A percentile compares a stretch with the other conserved stretches of the same genome.
phyloP scores from a whole-genome alignment of 2,113 vertebrate genomes.

The Dascyllus trimaculatus region DNA sequence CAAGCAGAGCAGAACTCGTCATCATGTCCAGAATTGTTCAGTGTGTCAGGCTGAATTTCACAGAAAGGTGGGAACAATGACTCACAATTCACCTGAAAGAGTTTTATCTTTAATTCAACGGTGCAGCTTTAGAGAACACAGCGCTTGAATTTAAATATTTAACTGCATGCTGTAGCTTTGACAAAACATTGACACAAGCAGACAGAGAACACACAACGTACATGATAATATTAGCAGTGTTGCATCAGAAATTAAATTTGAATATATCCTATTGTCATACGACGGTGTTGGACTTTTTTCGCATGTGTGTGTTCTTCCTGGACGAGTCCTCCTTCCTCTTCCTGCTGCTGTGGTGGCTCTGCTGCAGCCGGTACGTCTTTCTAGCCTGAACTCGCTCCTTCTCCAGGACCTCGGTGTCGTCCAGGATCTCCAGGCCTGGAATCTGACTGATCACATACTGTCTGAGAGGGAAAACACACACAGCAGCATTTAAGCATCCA shows the following conservation, averaged over 20 bases:
- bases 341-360: constrained; percentile 55
- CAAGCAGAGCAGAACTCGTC: no score
- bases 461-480: constrained; percentile 46
- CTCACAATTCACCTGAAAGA: no score
- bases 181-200: constrained; percentile 2
- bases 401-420: constrained; percentile 83
- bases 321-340: constrained; percentile 69
- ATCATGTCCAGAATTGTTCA: no score
- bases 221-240: no score
- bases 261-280: no score
- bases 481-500: background rate
- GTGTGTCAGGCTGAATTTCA: no score
- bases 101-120: no score
- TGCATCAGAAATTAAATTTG: no score
- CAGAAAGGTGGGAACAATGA: no score
- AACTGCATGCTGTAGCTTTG: background rate
- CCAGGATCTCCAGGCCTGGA: constrained; percentile 81
- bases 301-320: constrained; percentile 44
- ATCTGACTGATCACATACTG: constrained; percentile 87
- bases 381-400: constrained; percentile 79
- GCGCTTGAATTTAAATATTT: background rate
- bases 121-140: no score
- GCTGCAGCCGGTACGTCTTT: constrained; percentile 80
- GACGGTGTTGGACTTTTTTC: background rate
- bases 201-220: background rate